phyloP scores from a whole-genome alignment of 92 coral and sea anemone genomes.

The Epizoanthus ramosus region DNA sequence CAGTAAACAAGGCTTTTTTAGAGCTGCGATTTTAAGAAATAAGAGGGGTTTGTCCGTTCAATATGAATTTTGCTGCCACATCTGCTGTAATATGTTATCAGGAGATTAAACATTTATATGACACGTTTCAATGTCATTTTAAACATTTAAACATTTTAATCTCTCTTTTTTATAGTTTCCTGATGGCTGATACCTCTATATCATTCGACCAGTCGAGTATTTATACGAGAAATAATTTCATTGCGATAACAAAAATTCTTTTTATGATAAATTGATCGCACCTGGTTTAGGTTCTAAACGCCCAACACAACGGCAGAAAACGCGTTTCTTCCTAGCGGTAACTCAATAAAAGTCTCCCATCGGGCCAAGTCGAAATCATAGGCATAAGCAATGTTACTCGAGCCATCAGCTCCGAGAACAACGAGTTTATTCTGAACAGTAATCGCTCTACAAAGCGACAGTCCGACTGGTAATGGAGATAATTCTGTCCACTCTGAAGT shows the following conservation, averaged over 20 bases:
- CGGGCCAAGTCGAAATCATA: conserved; percentile 75
- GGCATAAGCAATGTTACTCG: conserved; percentile 54
- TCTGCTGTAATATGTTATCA: background rate
- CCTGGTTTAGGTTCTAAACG: conserved; percentile 27
- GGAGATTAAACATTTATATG: conserved; percentile 1
- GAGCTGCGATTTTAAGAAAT: background rate
- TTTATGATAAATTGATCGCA: too few relatives aligned
- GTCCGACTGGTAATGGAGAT: conserved; percentile 68
- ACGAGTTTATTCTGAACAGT: conserved; percentile 71
- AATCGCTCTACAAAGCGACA: conserved; percentile 75
- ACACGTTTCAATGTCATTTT: background rate
- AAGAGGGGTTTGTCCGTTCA: background rate
- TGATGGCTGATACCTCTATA: too few relatives aligned
- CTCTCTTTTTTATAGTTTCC: background rate
- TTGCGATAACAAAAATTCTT: too few relatives aligned
- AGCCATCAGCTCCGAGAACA: conserved; percentile 79
- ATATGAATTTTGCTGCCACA: background rate
- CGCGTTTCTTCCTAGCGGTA: conserved; percentile 75
- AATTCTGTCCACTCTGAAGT: conserved; percentile 65
- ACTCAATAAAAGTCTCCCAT: conserved; percentile 64
- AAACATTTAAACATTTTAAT: background rate
- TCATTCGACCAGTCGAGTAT: too few relatives aligned
- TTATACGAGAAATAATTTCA: too few relatives aligned
- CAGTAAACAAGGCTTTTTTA: background rate
- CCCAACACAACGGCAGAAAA: conserved; percentile 74